A percentile compares a stretch with the other conserved stretches of the same genome.
phyloP scores from a whole-genome alignment of 2,113 vertebrate genomes.

The Tinamus guttatus region DNA sequence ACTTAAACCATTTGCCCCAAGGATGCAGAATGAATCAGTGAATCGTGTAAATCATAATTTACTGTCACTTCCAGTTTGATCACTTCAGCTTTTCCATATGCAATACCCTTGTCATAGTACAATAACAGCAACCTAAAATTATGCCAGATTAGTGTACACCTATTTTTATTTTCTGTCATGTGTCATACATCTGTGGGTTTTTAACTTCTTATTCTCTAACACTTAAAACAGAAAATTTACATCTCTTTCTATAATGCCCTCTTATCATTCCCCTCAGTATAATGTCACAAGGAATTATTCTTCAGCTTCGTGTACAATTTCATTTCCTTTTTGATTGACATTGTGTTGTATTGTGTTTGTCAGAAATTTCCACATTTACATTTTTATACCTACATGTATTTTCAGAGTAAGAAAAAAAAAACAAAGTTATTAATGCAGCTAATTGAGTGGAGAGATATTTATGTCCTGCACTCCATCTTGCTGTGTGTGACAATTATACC shows the following conservation, averaged over 20 bases:
- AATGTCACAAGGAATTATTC: constrained; percentile 60
- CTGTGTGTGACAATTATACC: neutral
- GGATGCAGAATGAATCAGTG: neutral
- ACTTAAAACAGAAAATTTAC: constrained; percentile 46
- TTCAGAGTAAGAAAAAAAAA: constrained; percentile 47
- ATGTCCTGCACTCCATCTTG: neutral
- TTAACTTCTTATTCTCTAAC: constrained; percentile 44
- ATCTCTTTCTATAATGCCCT: constrained; percentile 32
- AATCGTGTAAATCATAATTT: neutral
- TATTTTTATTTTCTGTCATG: constrained; percentile 46
- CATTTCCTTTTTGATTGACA: constrained; percentile 57
- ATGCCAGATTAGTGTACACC: constrained; percentile 1
- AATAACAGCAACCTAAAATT: constrained; percentile 21
- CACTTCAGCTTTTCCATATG: constrained; percentile 38
- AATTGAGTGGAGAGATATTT: neutral
- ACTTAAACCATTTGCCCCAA: neutral
- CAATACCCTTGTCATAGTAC: neutral
- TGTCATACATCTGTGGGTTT: constrained; percentile 20
- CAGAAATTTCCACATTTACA: constrained; percentile 38
- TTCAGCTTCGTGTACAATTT: constrained; percentile 51
- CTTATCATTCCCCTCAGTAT: constrained; percentile 49
- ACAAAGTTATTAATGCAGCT: constrained; percentile 9
- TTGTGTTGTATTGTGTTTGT: constrained; percentile 30
- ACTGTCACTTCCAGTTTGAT: constrained; percentile 18
- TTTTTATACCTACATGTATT: constrained; percentile 33